These are phyloP conservation scores for Drosophila sordidapex DNA, from an alignment of 2,888 invertebrate genomes.

Conservation along the genomic window DNA sequence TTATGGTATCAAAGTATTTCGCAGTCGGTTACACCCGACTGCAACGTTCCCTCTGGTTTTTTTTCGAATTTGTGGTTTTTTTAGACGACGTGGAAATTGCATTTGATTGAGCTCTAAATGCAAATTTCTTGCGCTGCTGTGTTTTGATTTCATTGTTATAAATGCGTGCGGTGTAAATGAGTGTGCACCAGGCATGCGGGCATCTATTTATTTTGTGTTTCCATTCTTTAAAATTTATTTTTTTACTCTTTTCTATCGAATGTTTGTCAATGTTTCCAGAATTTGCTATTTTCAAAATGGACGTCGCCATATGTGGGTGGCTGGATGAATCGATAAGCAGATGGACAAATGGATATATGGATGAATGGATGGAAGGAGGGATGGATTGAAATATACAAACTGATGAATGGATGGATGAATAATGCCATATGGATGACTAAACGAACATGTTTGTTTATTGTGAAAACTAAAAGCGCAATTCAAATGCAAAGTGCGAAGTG, in stretches of 20 bases:
- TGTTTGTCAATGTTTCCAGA: constrained; percentile 31
- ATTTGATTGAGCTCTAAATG: constrained; percentile 81
- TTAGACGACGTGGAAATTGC: constrained; percentile 62
- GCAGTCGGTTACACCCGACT: not conserved
- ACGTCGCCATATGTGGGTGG: constrained; percentile 27
- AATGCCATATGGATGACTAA: constrained; percentile 60
- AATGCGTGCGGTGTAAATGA: constrained; percentile 58
- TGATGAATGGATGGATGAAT: constrained; percentile 2
- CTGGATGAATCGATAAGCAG: constrained; percentile 1
- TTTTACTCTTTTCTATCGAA: constrained; percentile 22
- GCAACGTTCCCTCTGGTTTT: constrained; percentile 3
- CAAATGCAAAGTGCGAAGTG: constrained; percentile 27
- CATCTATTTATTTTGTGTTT: constrained; percentile 36
- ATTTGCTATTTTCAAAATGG: constrained; percentile 17
- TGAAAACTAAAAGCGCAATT: constrained; percentile 39
- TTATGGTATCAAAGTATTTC: not conserved
- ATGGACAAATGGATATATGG: not conserved
- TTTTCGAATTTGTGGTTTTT: constrained; percentile 14
- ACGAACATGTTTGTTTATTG: constrained; percentile 40
- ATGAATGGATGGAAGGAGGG: not conserved
- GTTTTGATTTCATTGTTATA: constrained; percentile 76
- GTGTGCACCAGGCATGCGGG: constrained; percentile 36
- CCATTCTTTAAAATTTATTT: not conserved
- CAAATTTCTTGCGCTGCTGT: constrained; percentile 59
- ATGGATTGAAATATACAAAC: not conserved